Percentiles rank a stretch among this genome's conserved stretches.
Evolutionary conservation across 2,113 vertebrate genomes (phyloP).

Genomic region (Ranitomeya variabilis): DNA sequence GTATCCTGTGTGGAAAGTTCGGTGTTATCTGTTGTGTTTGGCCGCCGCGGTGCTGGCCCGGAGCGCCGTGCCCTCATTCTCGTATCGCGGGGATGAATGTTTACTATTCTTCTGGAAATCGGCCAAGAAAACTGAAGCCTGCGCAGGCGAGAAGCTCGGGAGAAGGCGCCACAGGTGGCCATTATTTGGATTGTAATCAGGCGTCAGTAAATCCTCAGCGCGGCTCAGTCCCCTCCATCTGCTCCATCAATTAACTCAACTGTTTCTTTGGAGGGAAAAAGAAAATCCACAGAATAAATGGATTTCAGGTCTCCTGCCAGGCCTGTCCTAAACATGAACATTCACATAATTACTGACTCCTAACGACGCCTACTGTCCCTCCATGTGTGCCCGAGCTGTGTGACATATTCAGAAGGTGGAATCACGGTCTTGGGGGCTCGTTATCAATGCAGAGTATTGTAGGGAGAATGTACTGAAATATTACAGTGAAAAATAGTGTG

Average conservation of each 20-base stretch:
- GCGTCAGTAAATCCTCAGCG: background rate
- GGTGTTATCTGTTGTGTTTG: background rate
- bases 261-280: background rate
- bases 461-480: background rate
- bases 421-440: background rate
- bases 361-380: background rate
- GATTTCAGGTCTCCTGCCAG: background rate
- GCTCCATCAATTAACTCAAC: constrained; percentile 15
- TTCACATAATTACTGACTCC: constrained; percentile 1
- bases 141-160: background rate
- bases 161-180: constrained; percentile 20
- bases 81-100: background rate
- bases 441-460: background rate
- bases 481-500: background rate
- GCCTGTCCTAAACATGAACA: background rate
- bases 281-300: background rate
- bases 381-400: background rate
- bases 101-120: constrained; percentile 9
- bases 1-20: constrained; percentile 11
- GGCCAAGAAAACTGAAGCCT: background rate
- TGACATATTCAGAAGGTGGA: background rate
- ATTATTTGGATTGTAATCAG: constrained; percentile 37
- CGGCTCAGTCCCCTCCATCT: constrained; percentile 1
- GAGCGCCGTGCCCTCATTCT: background rate
- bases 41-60: background rate